phyloP scores from a whole-genome alignment of 2,113 vertebrate species.

The Sardina pilchardus region DNA sequence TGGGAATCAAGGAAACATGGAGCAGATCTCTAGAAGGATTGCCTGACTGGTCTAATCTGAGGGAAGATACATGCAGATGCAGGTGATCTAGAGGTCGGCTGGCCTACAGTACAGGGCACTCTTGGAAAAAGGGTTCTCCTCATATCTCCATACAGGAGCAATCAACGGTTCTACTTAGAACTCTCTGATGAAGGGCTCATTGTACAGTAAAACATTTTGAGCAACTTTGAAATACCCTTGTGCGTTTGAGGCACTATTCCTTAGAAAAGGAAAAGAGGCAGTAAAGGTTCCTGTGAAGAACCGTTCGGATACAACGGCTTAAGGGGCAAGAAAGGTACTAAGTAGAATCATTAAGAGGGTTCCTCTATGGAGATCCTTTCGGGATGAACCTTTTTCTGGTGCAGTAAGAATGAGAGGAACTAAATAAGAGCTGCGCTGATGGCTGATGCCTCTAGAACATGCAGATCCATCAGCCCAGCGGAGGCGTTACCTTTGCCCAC shows the following conservation, averaged over 20 bases:
- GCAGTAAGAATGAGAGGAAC: neutral
- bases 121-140: neutral
- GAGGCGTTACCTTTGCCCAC: conserved; percentile 88
- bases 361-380: neutral
- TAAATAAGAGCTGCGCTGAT: neutral
- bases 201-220: neutral
- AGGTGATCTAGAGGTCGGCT: neutral
- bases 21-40: conserved; percentile 16
- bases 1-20: conserved; percentile 25
- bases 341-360: neutral
- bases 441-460: conserved; percentile 53
- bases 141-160: neutral
- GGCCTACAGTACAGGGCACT: neutral
- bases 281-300: neutral
- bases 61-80: conserved; percentile 58
- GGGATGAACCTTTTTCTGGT: neutral
- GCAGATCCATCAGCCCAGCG: conserved; percentile 56
- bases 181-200: neutral
- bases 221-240: neutral
- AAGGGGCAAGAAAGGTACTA: neutral
- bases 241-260: too few relatives aligned
- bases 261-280: neutral
- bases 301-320: neutral
- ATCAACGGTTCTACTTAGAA: neutral
- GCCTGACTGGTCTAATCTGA: neutral